Base-by-base conservation (phyloP, 2,113 vertebrate genomes). In the Mesoclemmys tuberculata region DNA sequence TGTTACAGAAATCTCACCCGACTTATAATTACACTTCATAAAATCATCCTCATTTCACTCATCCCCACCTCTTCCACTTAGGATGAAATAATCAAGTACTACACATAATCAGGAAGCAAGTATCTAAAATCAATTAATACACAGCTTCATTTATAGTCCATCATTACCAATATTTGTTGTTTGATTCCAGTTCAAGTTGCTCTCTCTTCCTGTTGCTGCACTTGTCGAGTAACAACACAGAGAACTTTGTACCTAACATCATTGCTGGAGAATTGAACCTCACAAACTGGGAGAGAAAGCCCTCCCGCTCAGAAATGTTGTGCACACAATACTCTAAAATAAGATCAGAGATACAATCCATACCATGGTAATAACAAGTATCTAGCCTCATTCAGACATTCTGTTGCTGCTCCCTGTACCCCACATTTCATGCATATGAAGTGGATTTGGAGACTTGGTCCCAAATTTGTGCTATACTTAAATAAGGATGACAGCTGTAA, bases 21-120 rank as follows among this genome's bases (percentile, higher is more conserved):
- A 86, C 44, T 89, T 64, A 64, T 95, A 95, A 95, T 93, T 96
- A 87, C 78, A 92, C 92, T 75, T 91, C 93, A 95, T 93, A 94
- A 95, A 96, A 88, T 24, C 6, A 64, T 93, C 90, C 81, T 90
- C 41, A 27, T 35, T 84, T 79, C 51, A 38, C 80, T 80, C 78
- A n/a, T 82, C 56, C 41, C 41, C 83, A 18, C 71, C 22, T 71
- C 89, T 90, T 84, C 85, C 51, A 88, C 81, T 96, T 61, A 84
- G 54, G 80, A 35, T 95, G 93, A 94, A 96, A 96, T 54, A 95
- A 64, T 87, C 38, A 82, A 93, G 55, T 58, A 56, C 95, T 90
- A 91, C 38, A 86, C 18, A 81, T 83, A 97, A 93, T 31, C 58
- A 78, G 83, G 55, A 92, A 83, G 54, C 71, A 95, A 77, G 52